Evolutionary conservation across 64 coral and sea anemone genomes (phyloP).

Genomic region (Montipora sp.): DNA sequence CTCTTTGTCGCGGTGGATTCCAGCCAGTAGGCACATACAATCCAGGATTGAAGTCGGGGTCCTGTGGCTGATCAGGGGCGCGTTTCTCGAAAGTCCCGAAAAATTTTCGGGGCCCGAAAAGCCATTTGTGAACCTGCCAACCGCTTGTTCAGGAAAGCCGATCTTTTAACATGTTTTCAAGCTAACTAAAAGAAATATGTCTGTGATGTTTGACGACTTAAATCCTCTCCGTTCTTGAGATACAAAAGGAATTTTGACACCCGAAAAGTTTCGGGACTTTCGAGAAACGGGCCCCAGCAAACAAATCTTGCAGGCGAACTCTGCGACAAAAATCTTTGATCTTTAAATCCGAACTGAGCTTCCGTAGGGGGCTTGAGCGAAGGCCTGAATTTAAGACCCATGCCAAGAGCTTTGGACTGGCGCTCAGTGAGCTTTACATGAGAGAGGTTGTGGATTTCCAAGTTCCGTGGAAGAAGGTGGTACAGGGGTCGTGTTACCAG

Average conservation of each 20-base stretch:
- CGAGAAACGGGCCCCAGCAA: background rate
- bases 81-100: too few relatives aligned
- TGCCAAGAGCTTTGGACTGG: too few relatives aligned
- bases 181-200: too few relatives aligned
- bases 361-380: background rate
- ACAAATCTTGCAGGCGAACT: constrained; percentile 41
- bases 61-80: background rate
- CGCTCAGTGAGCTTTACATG: constrained; percentile 52
- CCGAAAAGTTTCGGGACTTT: too few relatives aligned
- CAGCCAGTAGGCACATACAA: constrained; percentile 26
- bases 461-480: background rate
- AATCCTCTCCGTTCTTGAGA: too few relatives aligned
- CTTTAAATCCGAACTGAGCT: constrained; percentile 34
- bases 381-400: too few relatives aligned
- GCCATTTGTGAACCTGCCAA: too few relatives aligned
- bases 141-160: too few relatives aligned
- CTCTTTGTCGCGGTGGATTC: constrained; percentile 44
- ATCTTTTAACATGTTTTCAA: too few relatives aligned
- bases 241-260: too few relatives aligned
- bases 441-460: constrained; percentile 26
- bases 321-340: constrained; percentile 67
- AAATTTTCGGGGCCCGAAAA: too few relatives aligned
- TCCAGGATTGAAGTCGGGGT: constrained; percentile 65
- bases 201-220: too few relatives aligned
- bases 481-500: constrained; percentile 28